A percentile compares a stretch with the other conserved stretches of the same genome.
phyloP scores from a whole-genome alignment of 1,140 invertebrate species.

The Apis laboriosa region DNA sequence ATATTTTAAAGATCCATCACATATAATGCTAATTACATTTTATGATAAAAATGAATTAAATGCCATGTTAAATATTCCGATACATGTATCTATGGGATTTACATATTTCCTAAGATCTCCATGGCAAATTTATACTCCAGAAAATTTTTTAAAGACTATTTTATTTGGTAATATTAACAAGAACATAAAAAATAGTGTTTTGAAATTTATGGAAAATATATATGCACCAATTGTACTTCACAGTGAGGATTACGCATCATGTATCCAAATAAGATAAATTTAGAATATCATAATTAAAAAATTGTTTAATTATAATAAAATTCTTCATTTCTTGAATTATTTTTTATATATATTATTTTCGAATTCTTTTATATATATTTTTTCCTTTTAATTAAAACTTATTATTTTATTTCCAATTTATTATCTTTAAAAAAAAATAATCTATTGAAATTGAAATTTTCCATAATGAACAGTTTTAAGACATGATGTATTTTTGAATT shows the following conservation, averaged over 20 bases:
- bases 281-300: neutral
- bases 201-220: constrained; percentile 84
- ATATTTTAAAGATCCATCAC: constrained; percentile 83
- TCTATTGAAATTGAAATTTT: constrained; percentile 4
- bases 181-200: constrained; percentile 83
- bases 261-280: constrained; percentile 78
- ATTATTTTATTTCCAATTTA: neutral
- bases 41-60: constrained; percentile 82
- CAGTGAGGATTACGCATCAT: constrained; percentile 84
- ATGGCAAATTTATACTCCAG: constrained; percentile 84
- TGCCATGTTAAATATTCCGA: constrained; percentile 82
- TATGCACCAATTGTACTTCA: constrained; percentile 86
- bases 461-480: constrained; percentile 63
- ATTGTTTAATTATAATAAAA: neutral
- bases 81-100: constrained; percentile 82
- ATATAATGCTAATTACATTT: constrained; percentile 83
- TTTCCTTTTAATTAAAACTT: too few species aligned
- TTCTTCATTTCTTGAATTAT: too few species aligned
- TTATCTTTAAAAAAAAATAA: neutral
- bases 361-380: neutral
- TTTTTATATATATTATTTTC: neutral
- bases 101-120: constrained; percentile 86
- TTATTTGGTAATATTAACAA: constrained; percentile 86
- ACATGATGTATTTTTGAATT: constrained; percentile 79
- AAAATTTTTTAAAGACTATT: constrained; percentile 86